These are phyloP conservation scores for Criorhina ranunculi DNA, from an alignment of 2,888 invertebrate species.

Conservation along the genomic window DNA sequence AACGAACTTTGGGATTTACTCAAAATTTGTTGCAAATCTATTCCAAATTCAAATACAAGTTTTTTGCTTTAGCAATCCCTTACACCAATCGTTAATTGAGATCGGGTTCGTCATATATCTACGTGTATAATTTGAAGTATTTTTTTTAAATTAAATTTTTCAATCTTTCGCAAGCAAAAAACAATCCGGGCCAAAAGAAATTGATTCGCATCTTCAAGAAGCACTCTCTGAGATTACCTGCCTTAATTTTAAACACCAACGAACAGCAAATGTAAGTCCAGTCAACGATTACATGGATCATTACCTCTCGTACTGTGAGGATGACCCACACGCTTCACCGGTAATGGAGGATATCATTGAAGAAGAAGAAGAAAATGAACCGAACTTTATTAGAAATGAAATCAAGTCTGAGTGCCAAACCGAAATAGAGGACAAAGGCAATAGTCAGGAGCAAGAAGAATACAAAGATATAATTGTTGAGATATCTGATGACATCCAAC, in stretches of 20 bases:
- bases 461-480: constrained; percentile 79
- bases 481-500: constrained; percentile 48
- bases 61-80: too few relatives aligned
- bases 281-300: constrained; percentile 78
- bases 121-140: too few relatives aligned
- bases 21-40: too few relatives aligned
- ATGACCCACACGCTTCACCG: constrained; percentile 78
- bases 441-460: constrained; percentile 77
- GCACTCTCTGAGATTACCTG: constrained; percentile 81
- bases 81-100: too few relatives aligned
- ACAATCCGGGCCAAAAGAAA: constrained; percentile 79
- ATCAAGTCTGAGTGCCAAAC: constrained; percentile 83
- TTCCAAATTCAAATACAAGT: too few relatives aligned
- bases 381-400: constrained; percentile 75
- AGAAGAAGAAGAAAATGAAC: constrained; percentile 76
- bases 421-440: constrained; percentile 79
- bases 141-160: not conserved
- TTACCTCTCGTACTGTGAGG: constrained; percentile 82
- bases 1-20: too few relatives aligned
- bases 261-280: constrained; percentile 26
- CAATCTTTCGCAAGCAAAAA: constrained; percentile 23
- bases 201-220: constrained; percentile 83
- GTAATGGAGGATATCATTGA: constrained; percentile 82
- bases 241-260: constrained; percentile 47
- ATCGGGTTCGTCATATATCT: too few relatives aligned